Evolutionary conservation across 2,113 vertebrate species (phyloP).

Genomic region (Ammodytes marinus): DNA sequence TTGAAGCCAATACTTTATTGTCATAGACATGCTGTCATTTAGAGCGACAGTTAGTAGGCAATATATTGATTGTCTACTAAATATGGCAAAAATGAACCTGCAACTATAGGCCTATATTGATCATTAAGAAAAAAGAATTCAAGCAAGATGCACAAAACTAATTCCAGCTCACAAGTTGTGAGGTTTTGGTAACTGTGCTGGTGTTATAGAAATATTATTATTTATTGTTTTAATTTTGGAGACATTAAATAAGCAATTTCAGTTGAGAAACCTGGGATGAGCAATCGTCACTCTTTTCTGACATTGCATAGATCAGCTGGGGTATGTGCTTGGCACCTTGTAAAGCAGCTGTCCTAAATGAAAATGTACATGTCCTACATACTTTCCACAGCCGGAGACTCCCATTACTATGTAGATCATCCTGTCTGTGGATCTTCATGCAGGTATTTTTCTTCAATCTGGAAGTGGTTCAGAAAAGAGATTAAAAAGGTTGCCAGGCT

Average conservation of each 20-base stretch:
- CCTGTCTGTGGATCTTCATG: constrained; percentile 20
- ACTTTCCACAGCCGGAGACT: constrained; percentile 84
- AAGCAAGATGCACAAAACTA: too few species aligned
- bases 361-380: constrained; percentile 43
- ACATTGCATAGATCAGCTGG: not conserved
- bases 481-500: too few species aligned
- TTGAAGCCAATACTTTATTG: not conserved
- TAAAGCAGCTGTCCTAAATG: not conserved
- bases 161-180: too few species aligned
- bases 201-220: too few species aligned
- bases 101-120: too few species aligned
- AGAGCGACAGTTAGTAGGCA: too few species aligned
- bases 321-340: not conserved
- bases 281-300: not conserved
- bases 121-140: too few species aligned
- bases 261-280: not conserved
- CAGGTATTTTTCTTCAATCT: too few species aligned
- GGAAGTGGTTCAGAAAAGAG: too few species aligned
- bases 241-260: not conserved
- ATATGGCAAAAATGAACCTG: not conserved
- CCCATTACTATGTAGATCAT: constrained; percentile 86
- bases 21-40: not conserved
- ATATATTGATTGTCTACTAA: not conserved
- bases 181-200: too few species aligned
- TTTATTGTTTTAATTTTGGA: too few species aligned